Base-by-base conservation (phyloP, 2,113 vertebrate genomes). In the Petroica traversi region DNA sequence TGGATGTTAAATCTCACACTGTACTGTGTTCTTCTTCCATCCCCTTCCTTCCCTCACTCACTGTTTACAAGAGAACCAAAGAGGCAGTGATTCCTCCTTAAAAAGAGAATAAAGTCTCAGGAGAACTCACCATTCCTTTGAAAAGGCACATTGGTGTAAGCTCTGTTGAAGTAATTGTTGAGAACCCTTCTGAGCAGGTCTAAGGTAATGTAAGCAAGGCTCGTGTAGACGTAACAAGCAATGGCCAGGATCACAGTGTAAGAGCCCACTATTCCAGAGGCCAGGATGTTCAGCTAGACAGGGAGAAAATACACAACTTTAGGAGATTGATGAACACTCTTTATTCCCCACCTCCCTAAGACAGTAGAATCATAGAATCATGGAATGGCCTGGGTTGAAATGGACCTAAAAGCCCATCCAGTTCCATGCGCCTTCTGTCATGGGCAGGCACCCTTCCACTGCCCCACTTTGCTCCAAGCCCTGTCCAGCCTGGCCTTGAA, bases 161-260 rank as follows among this genome's bases (percentile, higher is more conserved):
- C 96, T 28, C 95, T 83, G 64, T 31, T 99, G 98, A 98, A 99
- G 94, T 98, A 93, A 38, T 92, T 38, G 89, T 98, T 98, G 78
- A 99, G 98, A 26, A 99, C 88, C 73, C 99, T 99, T 80, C 98
- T 99, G 92, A 99, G 98, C 54, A 99, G 63, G 61, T 99, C 98
- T 74, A 99, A 96, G 2, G 98, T 98, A 96, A 99, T 98, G 95
- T 98, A 99, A 82, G 99, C 98, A 34, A 99, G 98, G 93, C 99
- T 99, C 63, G 99, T 99, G 96, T 98, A 98, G n/a, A 98, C n/a
- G 25, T 98, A 99, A 78, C 98, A 98, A 84, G 98, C 98, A 66
- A 99, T 54, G 2, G 98, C 98, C 74, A 99, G 96, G 38, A 99
- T 48, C 40, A 99, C 97, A 0, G 98, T 89, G 5, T 99, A 99